Evolutionary conservation across 1,140 invertebrate genomes (phyloP), one percentile per base, ranked within the genome.

Genomic region (Solenopsis fugax): DNA sequence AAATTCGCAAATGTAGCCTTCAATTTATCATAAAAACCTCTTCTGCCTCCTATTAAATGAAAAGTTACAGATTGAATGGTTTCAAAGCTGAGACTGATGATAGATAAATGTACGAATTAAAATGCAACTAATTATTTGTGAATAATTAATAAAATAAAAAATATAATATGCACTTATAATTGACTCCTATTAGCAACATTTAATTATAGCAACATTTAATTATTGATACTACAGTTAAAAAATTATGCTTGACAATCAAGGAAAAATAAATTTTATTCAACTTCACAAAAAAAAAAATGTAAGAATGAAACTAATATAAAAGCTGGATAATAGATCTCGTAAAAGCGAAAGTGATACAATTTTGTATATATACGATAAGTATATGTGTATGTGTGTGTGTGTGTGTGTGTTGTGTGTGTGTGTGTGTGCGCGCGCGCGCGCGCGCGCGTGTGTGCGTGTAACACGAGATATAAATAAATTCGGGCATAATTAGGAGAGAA

Each of bases 401-500:
- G n/a, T n/a, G n/a, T n/a, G n/a, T n/a, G n/a, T n/a, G n/a, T n/a
- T n/a, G n/a, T n/a, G n/a, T n/a, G n/a, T n/a, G n/a, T n/a, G n/a
- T n/a, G n/a, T n/a, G n/a, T n/a, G n/a, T n/a, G n/a, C n/a, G n/a
- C n/a, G n/a, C n/a, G n/a, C n/a, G n/a, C n/a, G n/a, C n/a, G n/a
- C n/a, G n/a, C n/a, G n/a, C n/a, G n/a, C n/a, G n/a, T 16, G 54
- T 29, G 48, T 52, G 16, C 34, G 9, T 58, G 34, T 21, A 54
- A 58, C 24, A 29, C 29, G 29, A 24, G 2, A 73, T 60, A 24
- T 37, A 56, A 60, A 60, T 21, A 13, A 48, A 75, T 73, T 60
- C 54, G 54, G 24, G 16, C 34, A 72, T 76, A 85, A 89, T 88
- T 80, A 77, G 37, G 34, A 50, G 50, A n/a, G 37, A 58, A 67